These are phyloP conservation scores for Macrobrachium rosenbergii DNA, from an alignment of 1,140 invertebrate species.

Conservation along the genomic window DNA sequence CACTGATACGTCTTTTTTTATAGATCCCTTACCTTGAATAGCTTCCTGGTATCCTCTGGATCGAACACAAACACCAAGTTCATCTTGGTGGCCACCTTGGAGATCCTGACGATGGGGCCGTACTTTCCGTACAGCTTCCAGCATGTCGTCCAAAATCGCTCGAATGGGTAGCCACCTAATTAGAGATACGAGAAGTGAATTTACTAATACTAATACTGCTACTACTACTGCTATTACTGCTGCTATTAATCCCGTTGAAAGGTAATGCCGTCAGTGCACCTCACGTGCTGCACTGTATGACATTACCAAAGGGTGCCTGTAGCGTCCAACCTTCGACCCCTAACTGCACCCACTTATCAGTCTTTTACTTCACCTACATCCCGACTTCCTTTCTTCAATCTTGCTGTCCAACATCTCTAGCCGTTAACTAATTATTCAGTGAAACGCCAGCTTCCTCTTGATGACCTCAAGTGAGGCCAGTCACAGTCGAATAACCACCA, in stretches of 20 bases:
- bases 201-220: background rate
- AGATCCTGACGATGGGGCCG: conserved; percentile 35
- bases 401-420: too few relatives aligned
- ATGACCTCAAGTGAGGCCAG: too few relatives aligned
- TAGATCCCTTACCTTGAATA: conserved; percentile 33
- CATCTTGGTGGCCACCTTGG: background rate
- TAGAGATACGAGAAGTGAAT: background rate
- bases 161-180: conserved; percentile 37
- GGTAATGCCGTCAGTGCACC: too few relatives aligned
- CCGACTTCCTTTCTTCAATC: too few relatives aligned
- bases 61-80: conserved; percentile 45
- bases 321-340: too few relatives aligned
- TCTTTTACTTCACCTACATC: too few relatives aligned
- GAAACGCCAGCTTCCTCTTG: too few relatives aligned
- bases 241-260: background rate
- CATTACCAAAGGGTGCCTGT: too few relatives aligned
- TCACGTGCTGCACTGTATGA: too few relatives aligned
- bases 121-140: conserved; percentile 18
- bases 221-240: background rate
- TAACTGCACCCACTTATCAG: too few relatives aligned
- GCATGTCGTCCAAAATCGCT: conserved; percentile 30
- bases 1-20: background rate
- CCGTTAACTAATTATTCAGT: too few relatives aligned
- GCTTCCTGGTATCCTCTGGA: conserved; percentile 36
- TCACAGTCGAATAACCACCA: too few relatives aligned